A percentile compares a stretch with the other conserved stretches of the same genome.
Conservation (phyloP, 2,113 vertebrate species). For the Ageneiosus marmoratus region DNA sequence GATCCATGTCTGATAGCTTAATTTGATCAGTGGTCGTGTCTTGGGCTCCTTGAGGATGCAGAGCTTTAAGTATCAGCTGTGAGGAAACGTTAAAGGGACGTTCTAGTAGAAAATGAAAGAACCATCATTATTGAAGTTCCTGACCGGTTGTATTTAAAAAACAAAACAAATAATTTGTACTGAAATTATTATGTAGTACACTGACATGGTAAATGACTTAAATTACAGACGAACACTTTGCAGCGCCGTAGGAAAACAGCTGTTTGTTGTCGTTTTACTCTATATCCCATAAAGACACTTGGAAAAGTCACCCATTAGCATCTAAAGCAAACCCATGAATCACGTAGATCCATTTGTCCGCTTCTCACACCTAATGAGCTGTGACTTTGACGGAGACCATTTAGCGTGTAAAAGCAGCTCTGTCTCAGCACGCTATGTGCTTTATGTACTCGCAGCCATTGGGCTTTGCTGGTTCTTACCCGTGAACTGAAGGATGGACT, state of each 20-base stretch:
- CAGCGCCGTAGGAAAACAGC: background rate
- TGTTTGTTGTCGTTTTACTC: background rate
- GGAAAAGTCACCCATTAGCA: background rate
- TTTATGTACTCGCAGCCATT: background rate
- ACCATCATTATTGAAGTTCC: background rate
- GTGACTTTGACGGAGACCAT: background rate
- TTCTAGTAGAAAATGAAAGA: background rate
- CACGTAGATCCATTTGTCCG: background rate
- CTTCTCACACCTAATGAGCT: conserved; percentile 12
- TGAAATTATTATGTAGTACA: background rate
- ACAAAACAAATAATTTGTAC: background rate
- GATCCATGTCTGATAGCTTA: background rate
- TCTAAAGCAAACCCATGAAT: background rate
- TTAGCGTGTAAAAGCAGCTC: conserved; percentile 1
- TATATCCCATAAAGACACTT: background rate
- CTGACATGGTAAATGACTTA: background rate
- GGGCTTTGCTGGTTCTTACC: conserved; percentile 70
- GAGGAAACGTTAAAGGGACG: background rate
- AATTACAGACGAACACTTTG: background rate
- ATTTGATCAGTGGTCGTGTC: background rate
- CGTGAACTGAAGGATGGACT: conserved; percentile 84
- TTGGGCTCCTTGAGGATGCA: background rate
- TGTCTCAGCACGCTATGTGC: background rate
- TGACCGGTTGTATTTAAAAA: background rate
- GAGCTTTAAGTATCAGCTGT: background rate